These are phyloP conservation scores for Bemisia tabaci DNA, from an alignment of 1,140 invertebrate genomes.

Conservation along the genomic window DNA sequence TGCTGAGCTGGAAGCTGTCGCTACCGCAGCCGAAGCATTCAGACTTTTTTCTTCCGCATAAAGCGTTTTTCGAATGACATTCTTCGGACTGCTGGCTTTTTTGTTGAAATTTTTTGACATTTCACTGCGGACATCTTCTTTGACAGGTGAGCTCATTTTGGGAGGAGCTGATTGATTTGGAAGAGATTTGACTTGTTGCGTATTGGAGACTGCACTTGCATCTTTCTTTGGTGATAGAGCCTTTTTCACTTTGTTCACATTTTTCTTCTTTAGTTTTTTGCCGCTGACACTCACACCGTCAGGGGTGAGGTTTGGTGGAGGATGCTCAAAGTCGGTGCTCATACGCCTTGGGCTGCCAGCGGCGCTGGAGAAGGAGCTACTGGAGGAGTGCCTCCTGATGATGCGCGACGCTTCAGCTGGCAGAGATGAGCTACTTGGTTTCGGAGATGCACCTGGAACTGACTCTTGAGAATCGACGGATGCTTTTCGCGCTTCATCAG, in stretches of 20 bases:
- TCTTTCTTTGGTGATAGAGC: background rate
- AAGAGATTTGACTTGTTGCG: background rate
- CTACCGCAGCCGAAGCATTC: background rate
- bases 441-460: conserved; percentile 29
- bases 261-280: conserved; percentile 1
- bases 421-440: conserved; percentile 27
- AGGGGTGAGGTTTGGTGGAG: background rate
- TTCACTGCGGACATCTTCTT: background rate
- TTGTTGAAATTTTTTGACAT: background rate
- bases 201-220: background rate
- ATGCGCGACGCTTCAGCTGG: conserved; percentile 61
- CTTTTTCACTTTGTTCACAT: background rate
- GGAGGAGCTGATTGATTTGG: background rate
- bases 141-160: background rate
- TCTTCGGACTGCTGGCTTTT: background rate
- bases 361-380: conserved; percentile 64
- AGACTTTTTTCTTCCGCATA: background rate
- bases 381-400: conserved; percentile 56
- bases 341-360: conserved; percentile 33
- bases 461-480: conserved; percentile 23
- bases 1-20: background rate
- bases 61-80: background rate
- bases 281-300: conserved; percentile 23
- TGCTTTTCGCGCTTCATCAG: conserved; percentile 14
- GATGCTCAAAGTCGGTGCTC: background rate